Conservation (phyloP, 2,797 vertebrate genomes). For the Aselliscus stoliczkanus region DNA sequence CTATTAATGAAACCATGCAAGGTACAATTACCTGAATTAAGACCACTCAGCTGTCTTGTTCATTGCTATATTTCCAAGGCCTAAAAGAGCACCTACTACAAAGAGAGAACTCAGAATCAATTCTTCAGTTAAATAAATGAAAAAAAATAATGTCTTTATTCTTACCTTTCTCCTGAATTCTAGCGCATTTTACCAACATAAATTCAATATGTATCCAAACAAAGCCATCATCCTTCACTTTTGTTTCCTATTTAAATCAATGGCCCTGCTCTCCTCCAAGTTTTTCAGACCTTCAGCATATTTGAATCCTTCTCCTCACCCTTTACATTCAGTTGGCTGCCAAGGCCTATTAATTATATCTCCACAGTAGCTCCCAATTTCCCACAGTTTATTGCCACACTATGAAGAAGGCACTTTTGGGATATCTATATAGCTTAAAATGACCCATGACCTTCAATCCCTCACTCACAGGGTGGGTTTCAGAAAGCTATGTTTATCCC, state of each 20-base stretch:
- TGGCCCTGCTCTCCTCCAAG: not conserved
- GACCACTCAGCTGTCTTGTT: not conserved
- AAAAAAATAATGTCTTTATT: not conserved
- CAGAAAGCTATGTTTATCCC: not conserved
- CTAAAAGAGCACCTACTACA: not conserved
- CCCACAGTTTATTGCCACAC: not conserved
- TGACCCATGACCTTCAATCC: not conserved
- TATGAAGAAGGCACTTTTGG: not conserved
- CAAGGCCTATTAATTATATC: not conserved
- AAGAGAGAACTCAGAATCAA: not conserved
- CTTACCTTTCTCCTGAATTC: not conserved
- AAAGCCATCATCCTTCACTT: not conserved
- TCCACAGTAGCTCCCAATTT: not conserved
- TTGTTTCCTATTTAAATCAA: not conserved
- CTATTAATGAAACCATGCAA: not conserved
- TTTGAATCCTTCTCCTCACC: not conserved
- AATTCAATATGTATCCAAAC: not conserved
- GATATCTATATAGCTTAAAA: not conserved
- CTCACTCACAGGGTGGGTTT: not conserved
- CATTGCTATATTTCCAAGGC: not conserved
- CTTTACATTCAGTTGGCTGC: not conserved
- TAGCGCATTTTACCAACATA: not conserved
- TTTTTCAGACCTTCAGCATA: not conserved
- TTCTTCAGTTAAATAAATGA: slow-evolving; percentile 8
- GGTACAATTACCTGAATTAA: not conserved